These are phyloP conservation scores for Caracal caracal DNA, from an alignment of 2,113 vertebrate genomes.

Conservation along the genomic window DNA sequence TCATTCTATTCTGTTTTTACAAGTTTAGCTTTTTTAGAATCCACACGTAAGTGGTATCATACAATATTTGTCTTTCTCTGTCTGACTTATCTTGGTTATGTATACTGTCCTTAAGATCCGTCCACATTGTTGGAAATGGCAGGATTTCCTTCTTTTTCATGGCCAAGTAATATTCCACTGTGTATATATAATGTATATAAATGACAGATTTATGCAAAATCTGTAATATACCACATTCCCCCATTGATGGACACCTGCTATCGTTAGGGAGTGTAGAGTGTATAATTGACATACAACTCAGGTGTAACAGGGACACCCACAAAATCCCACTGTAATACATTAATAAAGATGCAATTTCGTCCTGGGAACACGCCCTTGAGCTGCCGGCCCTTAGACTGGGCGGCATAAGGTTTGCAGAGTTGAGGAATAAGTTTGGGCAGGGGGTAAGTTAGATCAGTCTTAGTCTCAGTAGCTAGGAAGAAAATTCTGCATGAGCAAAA, in stretches of 20 bases:
- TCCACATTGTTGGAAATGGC: background rate
- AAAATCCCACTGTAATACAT: fast-evolving
- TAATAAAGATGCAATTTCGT: too few relatives aligned
- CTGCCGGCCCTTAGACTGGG: too few relatives aligned
- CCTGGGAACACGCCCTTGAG: background rate
- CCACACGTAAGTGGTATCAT: background rate
- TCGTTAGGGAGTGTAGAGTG: fast-evolving
- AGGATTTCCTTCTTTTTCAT: background rate
- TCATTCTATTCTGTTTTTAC: background rate
- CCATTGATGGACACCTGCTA: background rate
- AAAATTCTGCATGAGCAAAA: fast-evolving
- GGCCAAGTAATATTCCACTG: background rate
- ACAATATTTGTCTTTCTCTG: background rate
- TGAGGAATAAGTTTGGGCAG: background rate
- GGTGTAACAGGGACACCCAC: background rate
- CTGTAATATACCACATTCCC: background rate
- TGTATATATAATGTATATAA: background rate
- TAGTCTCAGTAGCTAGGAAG: background rate
- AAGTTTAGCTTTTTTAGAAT: background rate
- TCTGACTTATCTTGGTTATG: background rate
- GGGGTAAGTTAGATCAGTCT: fast-evolving
- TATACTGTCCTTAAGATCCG: background rate
- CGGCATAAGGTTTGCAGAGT: too few relatives aligned
- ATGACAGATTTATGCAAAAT: background rate
- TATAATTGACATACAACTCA: background rate